Evolutionary conservation across 2,797 vertebrate species (phyloP).

Genomic region (Hafferia zeledoni): DNA sequence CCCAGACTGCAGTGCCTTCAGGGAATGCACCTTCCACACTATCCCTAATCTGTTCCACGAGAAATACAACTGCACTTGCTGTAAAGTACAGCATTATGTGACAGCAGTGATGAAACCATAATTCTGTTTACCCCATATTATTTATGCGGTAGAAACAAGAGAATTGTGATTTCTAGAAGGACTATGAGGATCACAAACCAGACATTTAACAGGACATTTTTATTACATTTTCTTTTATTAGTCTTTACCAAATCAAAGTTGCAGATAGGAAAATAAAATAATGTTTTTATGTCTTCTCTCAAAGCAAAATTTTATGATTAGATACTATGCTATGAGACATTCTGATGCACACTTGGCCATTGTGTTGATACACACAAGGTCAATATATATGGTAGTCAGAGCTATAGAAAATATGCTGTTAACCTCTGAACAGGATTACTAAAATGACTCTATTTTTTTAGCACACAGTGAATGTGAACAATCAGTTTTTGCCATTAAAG

Average conservation of each 20-base stretch:
- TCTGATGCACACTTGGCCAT: background rate
- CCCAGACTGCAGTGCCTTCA: background rate
- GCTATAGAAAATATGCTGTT: background rate
- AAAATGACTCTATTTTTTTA: background rate
- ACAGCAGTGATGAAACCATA: conserved; percentile 54
- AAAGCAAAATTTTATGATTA: conserved; percentile 19
- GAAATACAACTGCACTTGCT: conserved; percentile 54
- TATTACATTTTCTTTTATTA: conserved; percentile 59
- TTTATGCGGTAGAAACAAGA: conserved; percentile 45
- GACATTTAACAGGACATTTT: conserved; percentile 48
- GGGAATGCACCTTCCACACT: conserved; percentile 54
- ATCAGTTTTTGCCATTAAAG: background rate
- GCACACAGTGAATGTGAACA: background rate
- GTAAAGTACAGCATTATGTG: conserved; percentile 54
- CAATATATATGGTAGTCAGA: background rate
- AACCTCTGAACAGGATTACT: background rate
- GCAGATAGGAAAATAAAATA: conserved; percentile 40
- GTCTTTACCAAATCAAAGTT: conserved; percentile 36
- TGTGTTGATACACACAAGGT: background rate
- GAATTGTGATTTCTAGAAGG: conserved; percentile 40
- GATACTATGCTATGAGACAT: background rate
- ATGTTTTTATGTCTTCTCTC: conserved; percentile 32
- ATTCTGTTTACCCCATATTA: conserved; percentile 64
- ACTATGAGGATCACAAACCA: conserved; percentile 43
- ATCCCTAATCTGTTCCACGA: conserved; percentile 48